phyloP scores from a whole-genome alignment of 92 coral and sea anemone genomes.

The Epizoanthus scotinus region DNA sequence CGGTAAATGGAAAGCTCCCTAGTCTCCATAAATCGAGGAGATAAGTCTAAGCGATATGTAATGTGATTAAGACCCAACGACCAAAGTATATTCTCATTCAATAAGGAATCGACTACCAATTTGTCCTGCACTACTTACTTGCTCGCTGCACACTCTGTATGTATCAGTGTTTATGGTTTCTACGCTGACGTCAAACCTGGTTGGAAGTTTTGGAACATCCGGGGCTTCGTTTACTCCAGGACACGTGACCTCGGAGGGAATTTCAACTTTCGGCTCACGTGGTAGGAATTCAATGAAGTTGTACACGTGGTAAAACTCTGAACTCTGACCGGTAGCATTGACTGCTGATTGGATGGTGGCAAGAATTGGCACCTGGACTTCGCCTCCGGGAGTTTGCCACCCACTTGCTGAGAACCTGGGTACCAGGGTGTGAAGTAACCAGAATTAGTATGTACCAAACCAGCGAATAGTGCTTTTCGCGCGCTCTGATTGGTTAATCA shows the following conservation, averaged over 20 bases:
- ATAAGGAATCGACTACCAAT: neutral
- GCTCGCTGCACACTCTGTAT: slow-evolving; percentile 16
- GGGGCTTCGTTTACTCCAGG: slow-evolving; percentile 44
- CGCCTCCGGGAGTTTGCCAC: slow-evolving; percentile 39
- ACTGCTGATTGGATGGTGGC: slow-evolving; percentile 40
- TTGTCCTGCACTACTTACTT: slow-evolving; percentile 2
- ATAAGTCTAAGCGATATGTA: too few species aligned
- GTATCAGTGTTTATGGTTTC: slow-evolving; percentile 19
- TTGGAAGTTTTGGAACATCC: slow-evolving; percentile 42
- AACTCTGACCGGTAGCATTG: neutral
- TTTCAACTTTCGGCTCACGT: slow-evolving; percentile 27
- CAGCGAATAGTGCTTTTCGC: too few species aligned
- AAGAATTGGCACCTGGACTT: slow-evolving; percentile 37
- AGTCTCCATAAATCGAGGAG: too few species aligned
- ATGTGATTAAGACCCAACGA: neutral
- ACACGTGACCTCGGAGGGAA: slow-evolving; percentile 42
- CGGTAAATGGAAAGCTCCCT: too few species aligned
- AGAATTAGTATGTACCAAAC: neutral
- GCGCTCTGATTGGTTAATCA: too few species aligned
- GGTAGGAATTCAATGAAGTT: slow-evolving; percentile 41
- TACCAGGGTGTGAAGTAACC: too few species aligned
- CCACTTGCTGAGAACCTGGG: slow-evolving; percentile 47
- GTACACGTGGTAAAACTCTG: slow-evolving; percentile 39
- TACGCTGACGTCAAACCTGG: slow-evolving; percentile 46
- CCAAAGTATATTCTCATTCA: neutral